Base-by-base conservation (phyloP, 2,888 invertebrate species). In the Agrotis puta region DNA sequence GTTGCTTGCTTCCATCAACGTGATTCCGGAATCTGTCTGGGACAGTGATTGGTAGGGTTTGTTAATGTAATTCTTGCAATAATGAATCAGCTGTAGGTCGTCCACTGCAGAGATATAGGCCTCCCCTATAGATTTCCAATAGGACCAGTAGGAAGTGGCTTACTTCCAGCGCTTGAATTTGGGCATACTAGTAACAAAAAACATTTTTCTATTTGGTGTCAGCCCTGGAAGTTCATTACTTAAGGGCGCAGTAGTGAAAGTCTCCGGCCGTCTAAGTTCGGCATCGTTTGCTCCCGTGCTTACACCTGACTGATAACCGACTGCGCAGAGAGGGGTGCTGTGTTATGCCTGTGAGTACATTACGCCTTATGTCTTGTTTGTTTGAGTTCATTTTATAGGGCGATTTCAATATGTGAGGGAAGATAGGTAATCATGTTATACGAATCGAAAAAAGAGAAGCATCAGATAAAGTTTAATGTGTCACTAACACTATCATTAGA, bases 201-300 rank as follows among this genome's bases (percentile, higher is more conserved):
- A 1, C 9, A n/a, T 16, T 54, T n/a, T 20, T 43, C 2, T 24
- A 27, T 3, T 1, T 0, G 1, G 22, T 33, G 79, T 2, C 75
- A 79, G 20, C 81, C 85, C 79, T 83, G 45, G 1, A 13, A 27
- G 45, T 59, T 77, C 75, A 81, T 85, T 79, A 83, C 81, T 76
- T 81, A 77, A 77, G 68, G 69, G 70, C 54, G 67, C 45, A 58
- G 56, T 57, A 64, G 61, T 58, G 63, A 69, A 72, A 79, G 71
- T 74, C 69, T 67, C 71, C 66, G 65, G 50, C 70, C 69, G 66
- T 69, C 64, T 63, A 79, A 82, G 57, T 79, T 78, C 76, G 43
- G 61, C 75, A 63, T 59, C 70, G 72, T 58, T 64, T 62, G 69
- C 65, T 50, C 56, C 62, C 63, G 47, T 33, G 14, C 27, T 43